phyloP scores from a whole-genome alignment of 2,888 invertebrate species.

The Capitulum mitella region DNA sequence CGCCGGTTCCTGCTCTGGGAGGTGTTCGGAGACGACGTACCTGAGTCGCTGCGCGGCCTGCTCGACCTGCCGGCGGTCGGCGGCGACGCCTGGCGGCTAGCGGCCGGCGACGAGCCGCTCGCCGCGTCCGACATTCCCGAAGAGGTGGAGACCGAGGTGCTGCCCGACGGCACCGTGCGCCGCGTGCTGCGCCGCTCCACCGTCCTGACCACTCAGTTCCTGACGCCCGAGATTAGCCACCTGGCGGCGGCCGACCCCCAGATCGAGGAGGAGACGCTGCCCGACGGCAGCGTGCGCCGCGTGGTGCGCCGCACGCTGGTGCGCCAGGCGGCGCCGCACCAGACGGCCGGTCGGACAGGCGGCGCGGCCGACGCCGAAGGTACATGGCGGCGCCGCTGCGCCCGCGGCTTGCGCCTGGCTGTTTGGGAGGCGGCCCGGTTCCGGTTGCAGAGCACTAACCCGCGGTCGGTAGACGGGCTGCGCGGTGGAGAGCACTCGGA shows the following conservation, averaged over 20 bases:
- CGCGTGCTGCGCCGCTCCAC: constrained; percentile 1
- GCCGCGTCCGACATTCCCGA: background rate
- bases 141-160: background rate
- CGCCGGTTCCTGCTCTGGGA: background rate
- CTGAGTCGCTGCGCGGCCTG: background rate
- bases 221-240: background rate
- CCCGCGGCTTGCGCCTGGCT: too few relatives aligned
- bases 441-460: background rate
- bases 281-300: constrained; percentile 1
- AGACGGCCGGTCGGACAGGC: background rate
- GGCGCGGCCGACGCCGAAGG: background rate
- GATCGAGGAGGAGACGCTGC: background rate
- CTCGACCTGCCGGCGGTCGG: background rate
- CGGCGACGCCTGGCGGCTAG: background rate
- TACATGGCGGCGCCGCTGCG: background rate
- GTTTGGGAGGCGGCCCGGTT: background rate
- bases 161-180: background rate
- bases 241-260: background rate
- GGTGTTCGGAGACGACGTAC: constrained; percentile 4
- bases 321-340: background rate
- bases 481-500: background rate
- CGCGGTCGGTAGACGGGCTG: background rate
- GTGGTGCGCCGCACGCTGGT: background rate
- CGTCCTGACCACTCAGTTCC: constrained; percentile 13
- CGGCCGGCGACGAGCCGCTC: background rate